Conservation (phyloP, 2,113 vertebrate species). For the Mobula hypostoma region DNA sequence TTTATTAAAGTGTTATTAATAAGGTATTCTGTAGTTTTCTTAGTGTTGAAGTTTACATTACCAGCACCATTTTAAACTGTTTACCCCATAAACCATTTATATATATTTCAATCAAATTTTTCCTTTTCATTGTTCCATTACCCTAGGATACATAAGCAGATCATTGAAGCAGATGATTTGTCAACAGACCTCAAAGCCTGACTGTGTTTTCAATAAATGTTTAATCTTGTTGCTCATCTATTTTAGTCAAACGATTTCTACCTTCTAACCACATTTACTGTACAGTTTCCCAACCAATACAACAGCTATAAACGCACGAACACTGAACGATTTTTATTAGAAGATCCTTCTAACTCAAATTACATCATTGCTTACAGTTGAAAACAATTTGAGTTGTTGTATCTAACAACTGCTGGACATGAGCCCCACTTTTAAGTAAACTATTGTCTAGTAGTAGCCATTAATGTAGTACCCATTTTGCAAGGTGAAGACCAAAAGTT, state of each 20-base stretch:
- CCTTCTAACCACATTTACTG: neutral
- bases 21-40: too few species aligned
- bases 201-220: neutral
- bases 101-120: neutral
- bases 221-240: neutral
- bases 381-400: neutral
- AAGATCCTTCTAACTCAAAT: neutral
- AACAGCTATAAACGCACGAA: too few species aligned
- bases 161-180: neutral
- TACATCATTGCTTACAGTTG: neutral
- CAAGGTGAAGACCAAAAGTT: neutral
- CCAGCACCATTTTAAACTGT: too few species aligned
- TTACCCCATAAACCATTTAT: too few species aligned
- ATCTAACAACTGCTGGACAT: neutral
- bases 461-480: neutral
- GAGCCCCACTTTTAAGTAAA: neutral
- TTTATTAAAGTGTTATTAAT: too few species aligned
- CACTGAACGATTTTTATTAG: neutral
- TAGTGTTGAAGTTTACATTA: too few species aligned
- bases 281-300: neutral
- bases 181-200: neutral
- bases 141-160: neutral
- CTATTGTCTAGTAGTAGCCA: neutral
- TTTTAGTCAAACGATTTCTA: neutral
- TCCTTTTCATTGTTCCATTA: neutral